Evolutionary conservation across 2,113 vertebrate genomes (phyloP), one percentile per base, ranked within the genome.

Genomic region (Podarcis cretensis): DNA sequence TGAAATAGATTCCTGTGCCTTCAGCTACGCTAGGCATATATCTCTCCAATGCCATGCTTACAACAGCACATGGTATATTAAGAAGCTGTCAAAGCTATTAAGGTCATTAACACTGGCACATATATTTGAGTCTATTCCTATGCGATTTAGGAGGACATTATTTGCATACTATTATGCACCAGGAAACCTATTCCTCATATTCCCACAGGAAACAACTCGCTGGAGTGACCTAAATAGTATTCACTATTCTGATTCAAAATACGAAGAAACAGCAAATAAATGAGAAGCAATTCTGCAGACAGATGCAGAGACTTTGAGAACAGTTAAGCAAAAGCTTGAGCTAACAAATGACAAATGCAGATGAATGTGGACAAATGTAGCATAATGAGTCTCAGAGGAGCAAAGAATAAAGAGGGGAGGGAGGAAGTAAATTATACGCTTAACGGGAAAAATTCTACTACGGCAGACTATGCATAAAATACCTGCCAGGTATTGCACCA

Each of bases 151-250:
- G 89, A 83, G 89, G 91, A 35, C 90, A 92, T 94, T 92, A 95
- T 95, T 93, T 96, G 92, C 94, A 95, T 96, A 90, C 32, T 32
- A 95, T 95, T 93, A 93, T 86, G 79, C 77, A 90, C 91, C 91
- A 89, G 87, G 74, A 93, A 92, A 86, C 76, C 91, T 93, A 89
- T 90, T 93, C 90, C 86, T 86, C 81, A 48, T 86, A 92, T 94
- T 86, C 91, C 84, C 35, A 3, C 35, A 90, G 81, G 90, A 96
- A 77, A 90, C 89, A 92, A 92, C 82, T 92, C 89, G 92, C 90
- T 65, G 89, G 90, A 86, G 84, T 92, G 95, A 91, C 91, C 93
- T 92, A 94, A 91, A 95, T 59, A 95, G 35, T 80, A 91, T 91
- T 93, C 89, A 87, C 43, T 90, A 82, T 84, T 91, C 27, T 90